Evolutionary conservation across 2,797 vertebrate species (phyloP).

Genomic region (Pseudomugil gertrudae): DNA sequence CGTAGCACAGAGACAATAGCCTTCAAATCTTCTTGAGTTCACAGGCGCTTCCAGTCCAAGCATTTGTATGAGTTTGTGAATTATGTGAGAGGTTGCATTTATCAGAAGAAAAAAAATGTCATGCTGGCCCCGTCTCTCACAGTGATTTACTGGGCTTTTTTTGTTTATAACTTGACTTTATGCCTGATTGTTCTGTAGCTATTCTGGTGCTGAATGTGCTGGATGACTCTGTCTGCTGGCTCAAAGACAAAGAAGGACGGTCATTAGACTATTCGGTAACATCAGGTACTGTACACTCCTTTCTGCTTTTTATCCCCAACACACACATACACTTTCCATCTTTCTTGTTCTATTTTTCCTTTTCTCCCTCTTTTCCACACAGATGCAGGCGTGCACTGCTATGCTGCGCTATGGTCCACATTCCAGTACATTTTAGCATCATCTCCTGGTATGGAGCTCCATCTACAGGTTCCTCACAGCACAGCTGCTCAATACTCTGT

Average conservation of each 20-base stretch:
- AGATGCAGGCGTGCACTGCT: conserved; percentile 17
- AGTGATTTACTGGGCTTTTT: conserved; percentile 68
- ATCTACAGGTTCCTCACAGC: conserved; percentile 57
- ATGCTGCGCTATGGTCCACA: conserved; percentile 41
- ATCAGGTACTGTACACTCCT: conserved; percentile 69
- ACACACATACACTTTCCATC: conserved; percentile 51
- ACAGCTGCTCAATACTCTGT: conserved; percentile 1
- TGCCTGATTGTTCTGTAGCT: conserved; percentile 71
- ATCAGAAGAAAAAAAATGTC: conserved; percentile 61
- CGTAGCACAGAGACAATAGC: conserved; percentile 12
- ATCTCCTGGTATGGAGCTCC: conserved; percentile 73
- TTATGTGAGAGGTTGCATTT: conserved; percentile 59
- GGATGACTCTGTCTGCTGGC: conserved; percentile 77
- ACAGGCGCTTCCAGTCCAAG: conserved; percentile 21
- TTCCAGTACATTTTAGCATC: conserved; percentile 31
- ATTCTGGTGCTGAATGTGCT: conserved; percentile 79
- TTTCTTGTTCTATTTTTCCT: conserved; percentile 66
- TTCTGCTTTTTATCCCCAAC: conserved; percentile 21
- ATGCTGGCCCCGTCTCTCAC: conserved; percentile 48
- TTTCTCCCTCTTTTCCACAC: conserved; percentile 37
- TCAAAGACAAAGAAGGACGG: conserved; percentile 83
- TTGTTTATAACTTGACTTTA: conserved; percentile 77
- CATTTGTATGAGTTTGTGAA: conserved; percentile 39
- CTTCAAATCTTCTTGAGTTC: conserved; percentile 31
- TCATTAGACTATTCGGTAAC: conserved; percentile 79